A percentile compares a stretch with the other conserved stretches of the same genome.
These are phyloP conservation scores for Macropus fuliginosus DNA, from an alignment of 2,797 vertebrate genomes.

Conservation along the genomic window DNA sequence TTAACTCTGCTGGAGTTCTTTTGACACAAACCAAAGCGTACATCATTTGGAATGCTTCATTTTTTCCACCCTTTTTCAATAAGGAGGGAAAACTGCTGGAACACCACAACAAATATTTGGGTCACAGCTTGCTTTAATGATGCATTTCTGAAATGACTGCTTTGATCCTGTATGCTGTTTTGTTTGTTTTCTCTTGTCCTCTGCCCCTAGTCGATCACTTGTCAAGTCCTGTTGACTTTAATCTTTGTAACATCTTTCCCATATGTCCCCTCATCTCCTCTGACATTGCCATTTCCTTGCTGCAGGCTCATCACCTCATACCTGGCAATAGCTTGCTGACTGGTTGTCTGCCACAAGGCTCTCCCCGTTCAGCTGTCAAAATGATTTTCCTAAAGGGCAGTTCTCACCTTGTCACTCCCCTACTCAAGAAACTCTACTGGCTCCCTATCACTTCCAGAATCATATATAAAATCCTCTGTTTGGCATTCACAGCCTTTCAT, in stretches of 20 bases:
- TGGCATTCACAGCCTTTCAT: not conserved
- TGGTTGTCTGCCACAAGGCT: not conserved
- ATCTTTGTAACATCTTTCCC: not conserved
- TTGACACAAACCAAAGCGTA: not conserved
- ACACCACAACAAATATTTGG: conserved; percentile 67
- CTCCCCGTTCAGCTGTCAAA: not conserved
- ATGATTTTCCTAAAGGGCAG: not conserved
- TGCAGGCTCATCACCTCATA: not conserved
- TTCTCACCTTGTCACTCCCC: not conserved
- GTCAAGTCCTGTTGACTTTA: not conserved
- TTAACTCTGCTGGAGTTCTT: not conserved
- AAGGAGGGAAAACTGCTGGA: conserved; percentile 45
- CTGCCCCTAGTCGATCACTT: not conserved
- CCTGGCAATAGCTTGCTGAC: not conserved
- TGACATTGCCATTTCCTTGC: not conserved
- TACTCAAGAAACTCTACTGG: not conserved
- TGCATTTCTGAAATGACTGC: conserved; percentile 54
- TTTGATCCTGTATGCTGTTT: conserved; percentile 60
- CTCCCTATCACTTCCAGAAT: not conserved
- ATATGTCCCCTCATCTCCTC: not conserved
- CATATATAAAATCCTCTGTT: not conserved
- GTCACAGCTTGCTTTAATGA: conserved; percentile 79
- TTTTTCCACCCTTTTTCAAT: conserved; percentile 69
- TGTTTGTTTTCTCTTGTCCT: conserved; percentile 17
- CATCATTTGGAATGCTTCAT: conserved; percentile 30